A percentile compares a stretch with the other conserved stretches of the same genome.
These are phyloP conservation scores for Zaprionus capensis DNA, from an alignment of 1,140 invertebrate species.

Conservation along the genomic window DNA sequence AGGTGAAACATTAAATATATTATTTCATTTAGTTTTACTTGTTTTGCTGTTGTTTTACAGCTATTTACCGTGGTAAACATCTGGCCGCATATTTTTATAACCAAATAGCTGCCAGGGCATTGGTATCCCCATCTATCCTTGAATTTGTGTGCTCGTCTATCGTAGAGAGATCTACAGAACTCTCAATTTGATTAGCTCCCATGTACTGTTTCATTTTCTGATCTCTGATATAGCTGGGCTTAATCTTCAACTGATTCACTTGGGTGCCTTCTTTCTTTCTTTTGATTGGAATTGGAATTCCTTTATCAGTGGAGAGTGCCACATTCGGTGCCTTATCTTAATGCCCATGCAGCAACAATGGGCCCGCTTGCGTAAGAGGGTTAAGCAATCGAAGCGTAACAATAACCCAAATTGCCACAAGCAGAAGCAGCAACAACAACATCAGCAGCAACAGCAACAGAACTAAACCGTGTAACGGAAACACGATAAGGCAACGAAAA, in stretches of 20 bases:
- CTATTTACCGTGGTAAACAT: slow-evolving; percentile 46
- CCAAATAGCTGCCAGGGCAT: slow-evolving; percentile 39
- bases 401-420: slow-evolving; percentile 48
- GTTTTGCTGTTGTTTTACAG: slow-evolving; percentile 29
- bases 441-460: slow-evolving; percentile 6
- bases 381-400: slow-evolving; percentile 51
- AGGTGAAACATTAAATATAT: neutral
- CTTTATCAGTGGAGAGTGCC: neutral
- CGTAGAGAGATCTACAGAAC: neutral
- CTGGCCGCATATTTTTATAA: slow-evolving; percentile 43
- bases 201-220: neutral
- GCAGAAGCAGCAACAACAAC: slow-evolving; percentile 12
- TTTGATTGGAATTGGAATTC: neutral
- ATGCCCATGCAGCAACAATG: slow-evolving; percentile 19
- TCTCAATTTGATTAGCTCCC: neutral
- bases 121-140: slow-evolving; percentile 34
- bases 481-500: slow-evolving; percentile 45
- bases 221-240: slow-evolving; percentile 20
- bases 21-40: neutral
- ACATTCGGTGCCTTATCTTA: slow-evolving; percentile 23
- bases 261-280: neutral
- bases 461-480: slow-evolving; percentile 33
- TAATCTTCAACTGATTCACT: neutral
- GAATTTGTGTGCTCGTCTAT: slow-evolving; percentile 20
- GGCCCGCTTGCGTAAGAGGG: slow-evolving; percentile 33